Base-by-base conservation (phyloP, 2,888 invertebrate species). In the Cantharis lateralis region DNA sequence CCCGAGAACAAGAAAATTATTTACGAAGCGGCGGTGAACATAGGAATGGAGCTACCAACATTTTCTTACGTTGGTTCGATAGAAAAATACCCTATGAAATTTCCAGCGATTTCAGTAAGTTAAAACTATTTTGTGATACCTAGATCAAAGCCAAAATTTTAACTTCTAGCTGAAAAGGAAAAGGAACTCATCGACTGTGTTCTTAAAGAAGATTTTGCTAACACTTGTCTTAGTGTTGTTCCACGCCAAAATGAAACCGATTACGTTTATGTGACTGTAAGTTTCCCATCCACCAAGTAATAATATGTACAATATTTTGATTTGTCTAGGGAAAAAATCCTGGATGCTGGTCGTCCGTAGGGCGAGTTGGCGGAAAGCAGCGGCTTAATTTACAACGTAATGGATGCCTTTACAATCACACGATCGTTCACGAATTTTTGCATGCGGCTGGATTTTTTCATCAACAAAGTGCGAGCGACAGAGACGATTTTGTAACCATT, bases 391-490 rank as follows among this genome's bases (percentile, higher is more conserved):
- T 77, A 20, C 73, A 80, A 71, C 48, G 90, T 0, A 89, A 89
- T 11, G 68, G 72, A 16, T 73, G 74, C 28, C 15, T 80, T 62
- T 72, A 73, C 10, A 68, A 72, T 76, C 93, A 94, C 15, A 93
- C 93, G 10, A 90, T 94, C 3, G 91, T 93, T 10, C 95, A 96
- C 84, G 96, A 96, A 86, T 89, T 96, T 85, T 89, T 96, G 83
- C 96, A 96, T 84, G 93, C 94, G 0, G 86, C 95, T 1, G 96
- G 96, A 0, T 95, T 96, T 87, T 94, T 93, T 86, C 96, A 96
- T 84, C 95, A 96, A 88, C 96, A 96, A 85, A 95, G 93, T 84
- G 91, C 95, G 18, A 91, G 92, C n/a, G 93, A 96, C 86, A 91
- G 96, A 79, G 95, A 96, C 84, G 90, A 93, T 1, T 95, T 90